These are phyloP conservation scores for Andrena trimmerana DNA, from an alignment of 2,888 invertebrate genomes.

Conservation along the genomic window DNA sequence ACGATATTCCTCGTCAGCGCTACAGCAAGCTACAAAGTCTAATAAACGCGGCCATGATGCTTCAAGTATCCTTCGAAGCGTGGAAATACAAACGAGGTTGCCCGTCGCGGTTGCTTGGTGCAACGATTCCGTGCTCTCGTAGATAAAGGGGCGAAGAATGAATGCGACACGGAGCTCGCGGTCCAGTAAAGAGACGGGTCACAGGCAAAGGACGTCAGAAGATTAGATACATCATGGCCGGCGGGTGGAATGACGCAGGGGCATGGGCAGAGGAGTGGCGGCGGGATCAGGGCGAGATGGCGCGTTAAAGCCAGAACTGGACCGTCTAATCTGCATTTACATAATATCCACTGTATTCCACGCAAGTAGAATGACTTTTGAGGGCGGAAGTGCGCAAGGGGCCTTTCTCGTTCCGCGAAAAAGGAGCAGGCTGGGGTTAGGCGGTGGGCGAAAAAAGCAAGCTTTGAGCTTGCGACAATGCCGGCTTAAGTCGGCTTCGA, in stretches of 20 bases:
- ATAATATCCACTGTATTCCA: constrained; percentile 72
- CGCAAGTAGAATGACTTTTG: constrained; percentile 69
- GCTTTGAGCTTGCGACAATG: constrained; percentile 63
- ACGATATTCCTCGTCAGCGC: too few species aligned
- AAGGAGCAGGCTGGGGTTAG: neutral
- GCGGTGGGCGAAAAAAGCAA: constrained; percentile 31
- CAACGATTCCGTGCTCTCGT: neutral
- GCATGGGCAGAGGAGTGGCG: neutral
- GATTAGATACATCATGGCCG: constrained; percentile 69
- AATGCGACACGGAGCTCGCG: neutral
- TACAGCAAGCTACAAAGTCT: neutral
- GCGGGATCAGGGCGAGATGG: constrained; percentile 32
- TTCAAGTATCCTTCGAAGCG: neutral
- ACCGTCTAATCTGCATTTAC: constrained; percentile 77
- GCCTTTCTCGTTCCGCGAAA: constrained; percentile 36
- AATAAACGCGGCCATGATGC: neutral
- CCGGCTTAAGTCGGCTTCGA: constrained; percentile 56
- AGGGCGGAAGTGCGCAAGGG: constrained; percentile 29
- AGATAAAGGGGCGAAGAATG: constrained; percentile 12
- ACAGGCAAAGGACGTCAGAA: constrained; percentile 61
- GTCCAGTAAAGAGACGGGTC: constrained; percentile 22
- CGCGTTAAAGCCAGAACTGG: constrained; percentile 40
- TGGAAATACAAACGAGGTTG: constrained; percentile 18
- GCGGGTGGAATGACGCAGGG: constrained; percentile 35
- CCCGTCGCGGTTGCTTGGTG: neutral